Evolutionary conservation across 2,888 invertebrate species (phyloP).

Genomic region (Thecophora atra): DNA sequence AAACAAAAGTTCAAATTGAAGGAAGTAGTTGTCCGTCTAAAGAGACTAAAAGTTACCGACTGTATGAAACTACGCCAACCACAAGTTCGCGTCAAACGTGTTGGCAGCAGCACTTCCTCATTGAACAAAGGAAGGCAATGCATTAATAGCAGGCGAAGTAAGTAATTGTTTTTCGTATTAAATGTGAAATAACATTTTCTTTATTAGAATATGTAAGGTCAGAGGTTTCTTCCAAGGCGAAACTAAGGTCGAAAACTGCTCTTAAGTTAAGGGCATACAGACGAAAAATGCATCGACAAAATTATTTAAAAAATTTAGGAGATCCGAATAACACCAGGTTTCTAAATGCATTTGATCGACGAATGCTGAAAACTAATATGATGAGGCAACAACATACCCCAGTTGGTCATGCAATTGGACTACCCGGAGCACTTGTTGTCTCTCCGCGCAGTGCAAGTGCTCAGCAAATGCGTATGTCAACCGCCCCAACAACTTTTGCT

Average conservation of each 20-base stretch:
- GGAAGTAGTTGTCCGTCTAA: constrained; percentile 31
- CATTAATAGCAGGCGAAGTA: background rate
- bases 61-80: constrained; percentile 44
- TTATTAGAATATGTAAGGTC: background rate
- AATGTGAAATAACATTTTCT: background rate
- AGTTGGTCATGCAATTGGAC: constrained; percentile 9
- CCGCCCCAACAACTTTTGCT: constrained; percentile 17
- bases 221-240: background rate
- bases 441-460: constrained; percentile 44
- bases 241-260: background rate
- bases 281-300: background rate
- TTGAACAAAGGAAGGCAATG: constrained; percentile 34
- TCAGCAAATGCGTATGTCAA: constrained; percentile 48
- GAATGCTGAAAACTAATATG: background rate
- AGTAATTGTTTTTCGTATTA: background rate
- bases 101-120: constrained; percentile 35
- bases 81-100: constrained; percentile 42
- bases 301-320: constrained; percentile 29
- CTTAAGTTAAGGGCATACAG: background rate
- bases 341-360: background rate
- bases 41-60: constrained; percentile 40
- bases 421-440: constrained; percentile 37
- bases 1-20: constrained; percentile 11
- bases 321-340: constrained; percentile 36
- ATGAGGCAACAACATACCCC: constrained; percentile 4